Conservation (phyloP, 2,888 invertebrate species). For the Cantharis nigra region DNA sequence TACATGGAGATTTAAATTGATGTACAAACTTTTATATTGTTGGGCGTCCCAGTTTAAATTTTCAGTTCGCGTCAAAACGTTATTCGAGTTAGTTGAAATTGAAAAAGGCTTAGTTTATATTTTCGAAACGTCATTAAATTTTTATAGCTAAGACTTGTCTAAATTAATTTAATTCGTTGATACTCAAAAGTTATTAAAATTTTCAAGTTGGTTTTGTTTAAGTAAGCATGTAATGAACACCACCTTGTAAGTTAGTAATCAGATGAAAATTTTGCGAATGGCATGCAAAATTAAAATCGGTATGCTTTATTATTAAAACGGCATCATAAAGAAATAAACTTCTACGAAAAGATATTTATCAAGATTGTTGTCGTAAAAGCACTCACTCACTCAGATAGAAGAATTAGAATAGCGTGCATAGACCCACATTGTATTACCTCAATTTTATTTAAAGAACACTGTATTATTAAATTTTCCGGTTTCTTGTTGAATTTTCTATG, state of each 20-base stretch:
- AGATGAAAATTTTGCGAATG: constrained; percentile 9
- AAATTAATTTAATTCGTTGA: not conserved
- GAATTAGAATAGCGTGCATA: constrained; percentile 1
- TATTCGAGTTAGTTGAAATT: not conserved
- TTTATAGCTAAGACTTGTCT: not conserved
- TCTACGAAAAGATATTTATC: not conserved
- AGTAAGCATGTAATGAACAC: constrained; percentile 17
- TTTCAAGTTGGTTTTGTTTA: constrained; percentile 6
- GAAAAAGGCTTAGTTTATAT: not conserved
- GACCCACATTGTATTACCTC: not conserved
- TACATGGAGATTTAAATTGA: not conserved
- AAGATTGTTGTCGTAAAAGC: not conserved
- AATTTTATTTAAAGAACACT: not conserved
- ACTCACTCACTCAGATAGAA: not conserved
- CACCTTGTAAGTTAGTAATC: constrained; percentile 8
- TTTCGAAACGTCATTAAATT: not conserved
- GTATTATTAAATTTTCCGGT: not conserved
- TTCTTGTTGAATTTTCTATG: not conserved
- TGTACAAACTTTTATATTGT: not conserved
- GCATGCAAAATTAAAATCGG: constrained; percentile 7
- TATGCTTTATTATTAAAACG: constrained; percentile 2
- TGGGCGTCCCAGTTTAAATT: not conserved
- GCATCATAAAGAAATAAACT: not conserved
- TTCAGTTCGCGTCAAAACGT: not conserved
- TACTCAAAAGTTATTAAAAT: not conserved